phyloP scores from a whole-genome alignment of 2,797 vertebrate genomes.

The Peromyscus eremicus region DNA sequence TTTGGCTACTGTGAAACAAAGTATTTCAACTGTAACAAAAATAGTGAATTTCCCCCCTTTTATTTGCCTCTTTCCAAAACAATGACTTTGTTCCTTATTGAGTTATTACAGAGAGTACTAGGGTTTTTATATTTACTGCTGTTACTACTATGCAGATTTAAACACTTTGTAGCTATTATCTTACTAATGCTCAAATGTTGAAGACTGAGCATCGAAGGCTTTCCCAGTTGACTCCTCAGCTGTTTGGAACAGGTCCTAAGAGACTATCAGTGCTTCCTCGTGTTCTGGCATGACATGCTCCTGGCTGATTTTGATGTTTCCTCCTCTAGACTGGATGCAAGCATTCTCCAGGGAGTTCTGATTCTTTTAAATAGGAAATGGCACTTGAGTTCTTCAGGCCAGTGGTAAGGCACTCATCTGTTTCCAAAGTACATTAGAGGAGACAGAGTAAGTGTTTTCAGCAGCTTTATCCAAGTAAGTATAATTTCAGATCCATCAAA shows the following conservation, averaged over 20 bases:
- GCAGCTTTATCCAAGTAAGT: background rate
- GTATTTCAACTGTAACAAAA: background rate
- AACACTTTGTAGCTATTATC: background rate
- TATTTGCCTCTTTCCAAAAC: conserved; percentile 12
- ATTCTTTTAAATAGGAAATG: conserved; percentile 53
- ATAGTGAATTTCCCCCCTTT: background rate
- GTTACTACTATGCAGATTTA: background rate
- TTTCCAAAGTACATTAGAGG: conserved; percentile 12
- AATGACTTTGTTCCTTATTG: background rate
- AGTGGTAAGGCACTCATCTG: background rate
- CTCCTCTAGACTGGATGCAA: conserved; percentile 19
- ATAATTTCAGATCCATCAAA: conserved; percentile 23
- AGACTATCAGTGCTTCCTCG: background rate
- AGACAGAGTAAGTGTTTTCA: background rate
- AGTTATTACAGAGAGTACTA: background rate
- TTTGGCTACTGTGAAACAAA: background rate
- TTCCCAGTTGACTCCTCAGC: background rate
- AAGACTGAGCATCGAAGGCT: background rate
- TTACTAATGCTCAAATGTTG: conserved; percentile 11
- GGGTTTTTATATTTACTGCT: background rate
- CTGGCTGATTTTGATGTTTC: background rate
- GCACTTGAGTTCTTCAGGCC: background rate
- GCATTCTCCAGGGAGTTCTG: background rate
- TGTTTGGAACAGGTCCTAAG: background rate
- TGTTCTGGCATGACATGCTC: conserved; percentile 7